These are phyloP conservation scores for Centrocercus urophasianus DNA, from an alignment of 2,113 vertebrate genomes.

Conservation along the genomic window DNA sequence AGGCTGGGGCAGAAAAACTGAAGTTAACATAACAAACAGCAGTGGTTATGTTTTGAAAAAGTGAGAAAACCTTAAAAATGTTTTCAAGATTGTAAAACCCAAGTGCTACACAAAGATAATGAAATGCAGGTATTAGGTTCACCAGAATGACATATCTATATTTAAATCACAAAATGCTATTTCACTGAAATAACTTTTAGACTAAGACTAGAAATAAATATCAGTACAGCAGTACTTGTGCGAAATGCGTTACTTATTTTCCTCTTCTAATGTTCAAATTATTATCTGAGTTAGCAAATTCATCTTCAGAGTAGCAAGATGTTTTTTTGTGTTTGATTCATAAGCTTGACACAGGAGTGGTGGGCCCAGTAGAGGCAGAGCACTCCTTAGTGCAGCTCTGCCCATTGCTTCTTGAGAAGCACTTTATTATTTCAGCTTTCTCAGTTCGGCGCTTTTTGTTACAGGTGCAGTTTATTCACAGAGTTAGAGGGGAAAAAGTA, in stretches of 20 bases:
- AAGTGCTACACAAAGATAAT: neutral
- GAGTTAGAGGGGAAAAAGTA: rapidly evolving
- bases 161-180: neutral
- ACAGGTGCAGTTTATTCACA: neutral
- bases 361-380: neutral
- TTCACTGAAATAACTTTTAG: neutral
- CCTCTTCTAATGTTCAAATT: neutral
- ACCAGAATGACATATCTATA: neutral
- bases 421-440: neutral
- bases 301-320: neutral
- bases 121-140: neutral
- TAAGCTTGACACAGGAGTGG: neutral
- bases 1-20: neutral
- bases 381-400: neutral
- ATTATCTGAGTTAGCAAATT: neutral
- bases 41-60: neutral
- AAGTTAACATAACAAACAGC: neutral
- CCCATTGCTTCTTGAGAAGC: neutral
- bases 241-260: neutral
- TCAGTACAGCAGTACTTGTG: neutral
- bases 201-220: neutral
- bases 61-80: neutral
- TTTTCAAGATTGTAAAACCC: neutral
- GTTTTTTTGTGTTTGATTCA: neutral
- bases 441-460: neutral